phyloP scores from a whole-genome alignment of 2,113 vertebrate species.

The Myotis yumanensis region DNA sequence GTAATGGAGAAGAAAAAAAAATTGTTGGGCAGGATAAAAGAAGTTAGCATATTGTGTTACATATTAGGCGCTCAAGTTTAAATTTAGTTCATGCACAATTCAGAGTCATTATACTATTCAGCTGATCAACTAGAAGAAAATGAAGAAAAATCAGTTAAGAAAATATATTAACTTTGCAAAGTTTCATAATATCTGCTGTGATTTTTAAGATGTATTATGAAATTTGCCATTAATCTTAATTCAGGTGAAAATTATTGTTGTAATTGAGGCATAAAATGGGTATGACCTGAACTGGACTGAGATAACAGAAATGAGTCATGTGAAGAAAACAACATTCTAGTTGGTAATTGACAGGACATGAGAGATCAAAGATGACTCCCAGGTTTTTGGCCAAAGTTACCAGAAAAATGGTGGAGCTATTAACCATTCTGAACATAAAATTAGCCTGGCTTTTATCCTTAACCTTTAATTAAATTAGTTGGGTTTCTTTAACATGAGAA shows the following conservation, averaged over 20 bases:
- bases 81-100: neutral
- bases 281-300: neutral
- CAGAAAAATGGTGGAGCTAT: neutral
- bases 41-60: neutral
- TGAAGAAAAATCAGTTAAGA: neutral
- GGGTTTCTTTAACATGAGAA: constrained; percentile 1
- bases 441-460: constrained; percentile 40
- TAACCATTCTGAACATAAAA: neutral
- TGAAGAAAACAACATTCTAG: neutral
- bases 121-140: neutral
- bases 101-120: neutral
- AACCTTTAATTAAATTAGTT: constrained; percentile 55
- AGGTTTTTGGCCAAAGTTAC: constrained; percentile 1
- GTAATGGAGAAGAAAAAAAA: neutral
- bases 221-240: neutral
- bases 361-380: neutral
- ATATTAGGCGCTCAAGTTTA: neutral
- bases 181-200: neutral
- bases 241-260: neutral
- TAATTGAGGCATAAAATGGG: neutral
- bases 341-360: neutral
- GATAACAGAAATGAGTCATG: neutral
- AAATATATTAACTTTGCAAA: neutral
- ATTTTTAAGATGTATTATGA: neutral
- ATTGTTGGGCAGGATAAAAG: neutral